phyloP scores from a whole-genome alignment of 2,888 invertebrate species.

The Latheticus oryzae region DNA sequence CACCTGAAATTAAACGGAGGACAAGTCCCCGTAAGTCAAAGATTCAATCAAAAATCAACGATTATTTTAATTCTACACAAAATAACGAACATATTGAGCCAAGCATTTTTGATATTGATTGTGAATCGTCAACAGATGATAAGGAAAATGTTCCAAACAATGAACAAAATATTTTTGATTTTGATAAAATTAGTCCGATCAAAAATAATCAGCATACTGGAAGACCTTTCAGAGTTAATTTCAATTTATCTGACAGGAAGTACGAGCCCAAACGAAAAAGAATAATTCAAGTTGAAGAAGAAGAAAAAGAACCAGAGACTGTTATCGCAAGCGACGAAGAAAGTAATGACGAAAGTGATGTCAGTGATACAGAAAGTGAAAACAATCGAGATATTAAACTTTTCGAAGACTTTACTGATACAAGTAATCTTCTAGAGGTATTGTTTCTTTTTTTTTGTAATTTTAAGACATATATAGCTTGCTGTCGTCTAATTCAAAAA shows the following conservation, averaged over 20 bases:
- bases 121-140: too few relatives aligned
- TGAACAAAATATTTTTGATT: conserved; percentile 44
- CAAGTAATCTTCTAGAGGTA: conserved; percentile 3
- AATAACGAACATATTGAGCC: conserved; percentile 23
- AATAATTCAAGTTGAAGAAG: conserved; percentile 1
- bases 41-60: conserved; percentile 20
- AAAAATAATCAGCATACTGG: conserved; percentile 24
- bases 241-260: conserved; percentile 7
- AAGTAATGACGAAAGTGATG: conserved; percentile 21
- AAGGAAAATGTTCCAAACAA: conserved; percentile 19
- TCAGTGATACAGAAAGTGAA: conserved; percentile 19
- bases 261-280: too few relatives aligned
- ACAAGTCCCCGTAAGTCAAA: too few relatives aligned
- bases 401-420: conserved; percentile 37
- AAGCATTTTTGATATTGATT: too few relatives aligned
- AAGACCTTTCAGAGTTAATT: conserved; percentile 38
- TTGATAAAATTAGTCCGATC: conserved; percentile 44
- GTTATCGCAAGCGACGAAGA: conserved; percentile 24
- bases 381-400: conserved; percentile 25
- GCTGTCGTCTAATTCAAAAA: too few relatives aligned
- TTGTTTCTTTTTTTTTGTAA: conserved; percentile 22
- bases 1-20: too few relatives aligned
- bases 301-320: conserved; percentile 17
- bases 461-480: too few relatives aligned
- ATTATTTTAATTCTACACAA: conserved; percentile 39